These are phyloP conservation scores for Tychaedon coryphoeus DNA, from an alignment of 2,113 vertebrate genomes.

Conservation along the genomic window DNA sequence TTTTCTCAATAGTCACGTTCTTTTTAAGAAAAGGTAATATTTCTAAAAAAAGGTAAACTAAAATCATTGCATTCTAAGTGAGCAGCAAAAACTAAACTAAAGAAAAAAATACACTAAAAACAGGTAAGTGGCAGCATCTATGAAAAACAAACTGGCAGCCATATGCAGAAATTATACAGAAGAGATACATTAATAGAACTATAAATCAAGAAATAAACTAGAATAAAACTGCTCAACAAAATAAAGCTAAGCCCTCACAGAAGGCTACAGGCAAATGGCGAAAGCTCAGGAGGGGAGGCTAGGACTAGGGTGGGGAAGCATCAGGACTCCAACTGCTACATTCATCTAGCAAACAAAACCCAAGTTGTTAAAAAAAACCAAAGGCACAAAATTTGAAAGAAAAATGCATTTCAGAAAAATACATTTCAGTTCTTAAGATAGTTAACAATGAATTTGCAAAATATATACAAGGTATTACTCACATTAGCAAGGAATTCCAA, in stretches of 20 bases:
- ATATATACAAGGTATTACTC: background rate
- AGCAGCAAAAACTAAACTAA: background rate
- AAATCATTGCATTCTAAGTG: background rate
- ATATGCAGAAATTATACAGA: background rate
- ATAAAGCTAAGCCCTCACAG: background rate
- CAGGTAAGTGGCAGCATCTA: background rate
- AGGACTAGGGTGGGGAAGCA: background rate
- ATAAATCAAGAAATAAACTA: background rate
- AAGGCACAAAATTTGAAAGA: background rate
- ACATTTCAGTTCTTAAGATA: background rate
- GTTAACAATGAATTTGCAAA: background rate
- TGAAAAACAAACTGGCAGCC: background rate
- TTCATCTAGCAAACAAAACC: background rate
- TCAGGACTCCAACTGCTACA: background rate
- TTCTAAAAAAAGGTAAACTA: background rate
- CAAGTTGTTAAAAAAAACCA: rapidly evolving
- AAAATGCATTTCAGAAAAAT: background rate
- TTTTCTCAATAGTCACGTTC: background rate
- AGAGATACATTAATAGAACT: background rate
- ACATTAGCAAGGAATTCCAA: background rate
- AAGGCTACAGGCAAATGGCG: background rate
- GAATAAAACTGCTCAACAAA: background rate
- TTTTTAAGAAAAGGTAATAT: background rate
- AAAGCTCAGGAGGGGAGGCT: background rate
- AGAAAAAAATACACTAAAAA: background rate